Percentiles rank a stretch among this genome's conserved stretches.
Evolutionary conservation across 2,888 invertebrate species (phyloP).

Genomic region (Chaetoderma sp.): DNA sequence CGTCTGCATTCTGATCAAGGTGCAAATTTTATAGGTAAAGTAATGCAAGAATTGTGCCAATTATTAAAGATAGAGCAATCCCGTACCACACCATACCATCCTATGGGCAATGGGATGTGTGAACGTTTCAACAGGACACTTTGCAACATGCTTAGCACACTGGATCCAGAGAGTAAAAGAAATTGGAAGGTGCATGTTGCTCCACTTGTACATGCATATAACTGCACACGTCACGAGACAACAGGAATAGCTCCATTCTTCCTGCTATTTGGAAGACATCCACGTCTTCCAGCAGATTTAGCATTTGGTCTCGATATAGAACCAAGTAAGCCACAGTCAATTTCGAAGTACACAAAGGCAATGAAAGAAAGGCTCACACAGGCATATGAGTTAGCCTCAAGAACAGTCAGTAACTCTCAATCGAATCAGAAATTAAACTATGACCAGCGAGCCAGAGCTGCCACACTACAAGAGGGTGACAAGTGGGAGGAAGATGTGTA

Average conservation of each 20-base stretch:
- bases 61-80: slow-evolving; percentile 5
- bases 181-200: slow-evolving; percentile 11
- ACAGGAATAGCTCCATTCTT: slow-evolving; percentile 10
- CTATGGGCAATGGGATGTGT: slow-evolving; percentile 13
- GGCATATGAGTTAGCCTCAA: slow-evolving; percentile 2
- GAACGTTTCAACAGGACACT: slow-evolving; percentile 19
- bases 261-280: slow-evolving; percentile 19
- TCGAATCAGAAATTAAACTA: neutral
- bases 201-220: slow-evolving; percentile 16
- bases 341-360: no score
- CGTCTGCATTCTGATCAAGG: slow-evolving; percentile 24
- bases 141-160: slow-evolving; percentile 14
- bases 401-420: neutral
- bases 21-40: slow-evolving; percentile 2
- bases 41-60: slow-evolving; percentile 18
- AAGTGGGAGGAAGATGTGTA: slow-evolving; percentile 19
- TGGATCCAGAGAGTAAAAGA: slow-evolving; percentile 6
- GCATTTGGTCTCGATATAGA: slow-evolving; percentile 7
- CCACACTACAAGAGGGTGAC: neutral
- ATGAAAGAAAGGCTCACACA: slow-evolving; percentile 1
- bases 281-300: slow-evolving; percentile 14
- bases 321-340: no score
- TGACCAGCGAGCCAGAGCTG: neutral
- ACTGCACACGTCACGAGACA: slow-evolving; percentile 15
- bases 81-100: slow-evolving; percentile 18